Percentiles rank a stretch among this genome's conserved stretches.
phyloP scores from a whole-genome alignment of 2,113 vertebrate genomes.

The Mesoclemmys tuberculata region DNA sequence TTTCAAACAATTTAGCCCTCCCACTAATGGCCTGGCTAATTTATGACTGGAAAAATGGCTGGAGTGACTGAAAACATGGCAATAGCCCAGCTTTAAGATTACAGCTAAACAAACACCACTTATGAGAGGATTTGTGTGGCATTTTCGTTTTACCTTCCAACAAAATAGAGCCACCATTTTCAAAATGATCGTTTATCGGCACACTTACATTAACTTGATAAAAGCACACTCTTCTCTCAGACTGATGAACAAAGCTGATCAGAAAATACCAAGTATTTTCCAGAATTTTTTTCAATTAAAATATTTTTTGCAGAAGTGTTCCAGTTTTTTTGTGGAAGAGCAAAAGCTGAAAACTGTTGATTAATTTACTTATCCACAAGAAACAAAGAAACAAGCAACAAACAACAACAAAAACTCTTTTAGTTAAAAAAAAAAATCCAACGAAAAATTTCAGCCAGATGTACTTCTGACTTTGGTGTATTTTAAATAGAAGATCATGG shows the following conservation, averaged over 20 bases:
- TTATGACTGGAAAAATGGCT: neutral
- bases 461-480: neutral
- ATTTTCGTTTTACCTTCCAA: neutral
- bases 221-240: neutral
- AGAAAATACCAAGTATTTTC: neutral
- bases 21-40: neutral
- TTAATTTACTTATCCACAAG: neutral
- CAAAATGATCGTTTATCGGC: fast-evolving
- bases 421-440: neutral
- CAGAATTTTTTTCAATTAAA: neutral
- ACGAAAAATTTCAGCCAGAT: neutral
- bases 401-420: neutral
- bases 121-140: neutral
- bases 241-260: neutral
- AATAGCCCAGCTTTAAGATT: neutral
- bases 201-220: neutral
- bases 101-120: neutral
- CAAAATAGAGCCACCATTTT: neutral
- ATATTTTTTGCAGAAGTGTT: neutral
- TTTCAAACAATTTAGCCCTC: neutral
- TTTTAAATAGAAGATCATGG: conserved; percentile 9
- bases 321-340: neutral
- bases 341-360: neutral
- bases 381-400: neutral
- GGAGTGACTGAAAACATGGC: neutral